phyloP scores from a whole-genome alignment of 2,888 invertebrate species.

The Agonopterix subpropinquella region DNA sequence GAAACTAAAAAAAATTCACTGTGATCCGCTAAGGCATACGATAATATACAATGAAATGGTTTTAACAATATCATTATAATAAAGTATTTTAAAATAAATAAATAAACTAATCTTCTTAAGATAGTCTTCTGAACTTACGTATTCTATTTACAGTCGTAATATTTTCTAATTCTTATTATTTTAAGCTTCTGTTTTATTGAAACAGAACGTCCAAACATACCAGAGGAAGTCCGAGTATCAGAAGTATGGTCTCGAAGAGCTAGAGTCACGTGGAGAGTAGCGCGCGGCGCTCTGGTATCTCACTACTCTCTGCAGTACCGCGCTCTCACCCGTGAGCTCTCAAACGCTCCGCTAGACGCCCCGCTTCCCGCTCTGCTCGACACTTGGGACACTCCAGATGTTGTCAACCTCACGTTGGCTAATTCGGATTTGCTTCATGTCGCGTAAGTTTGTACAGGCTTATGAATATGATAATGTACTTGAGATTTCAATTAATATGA shows the following conservation, averaged over 20 bases:
- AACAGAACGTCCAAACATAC: slow-evolving; percentile 59
- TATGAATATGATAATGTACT: slow-evolving; percentile 32
- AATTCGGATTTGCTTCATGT: slow-evolving; percentile 63
- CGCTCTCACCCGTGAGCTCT: slow-evolving; percentile 45
- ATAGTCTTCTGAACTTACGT: too few relatives aligned
- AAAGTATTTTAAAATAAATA: too few relatives aligned
- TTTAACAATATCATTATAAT: too few relatives aligned
- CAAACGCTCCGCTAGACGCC: slow-evolving; percentile 49
- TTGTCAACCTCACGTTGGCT: slow-evolving; percentile 58
- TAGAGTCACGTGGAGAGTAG: slow-evolving; percentile 59
- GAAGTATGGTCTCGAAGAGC: slow-evolving; percentile 66
- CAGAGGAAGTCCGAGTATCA: slow-evolving; percentile 64
- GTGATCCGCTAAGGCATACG: too few relatives aligned
- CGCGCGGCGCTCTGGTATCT: slow-evolving; percentile 57
- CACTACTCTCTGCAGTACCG: slow-evolving; percentile 65
- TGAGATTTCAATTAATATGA: slow-evolving; percentile 21
- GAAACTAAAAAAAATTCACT: too few relatives aligned
- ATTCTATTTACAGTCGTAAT: too few relatives aligned
- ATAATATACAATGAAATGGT: too few relatives aligned
- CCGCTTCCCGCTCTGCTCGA: slow-evolving; percentile 55
- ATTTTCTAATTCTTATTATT: too few relatives aligned
- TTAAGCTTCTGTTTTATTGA: background rate
- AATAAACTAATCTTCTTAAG: too few relatives aligned
- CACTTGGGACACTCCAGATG: slow-evolving; percentile 58
- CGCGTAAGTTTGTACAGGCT: slow-evolving; percentile 47